Base-by-base conservation (phyloP, 2,888 invertebrate genomes). In the Erannis defoliaria region DNA sequence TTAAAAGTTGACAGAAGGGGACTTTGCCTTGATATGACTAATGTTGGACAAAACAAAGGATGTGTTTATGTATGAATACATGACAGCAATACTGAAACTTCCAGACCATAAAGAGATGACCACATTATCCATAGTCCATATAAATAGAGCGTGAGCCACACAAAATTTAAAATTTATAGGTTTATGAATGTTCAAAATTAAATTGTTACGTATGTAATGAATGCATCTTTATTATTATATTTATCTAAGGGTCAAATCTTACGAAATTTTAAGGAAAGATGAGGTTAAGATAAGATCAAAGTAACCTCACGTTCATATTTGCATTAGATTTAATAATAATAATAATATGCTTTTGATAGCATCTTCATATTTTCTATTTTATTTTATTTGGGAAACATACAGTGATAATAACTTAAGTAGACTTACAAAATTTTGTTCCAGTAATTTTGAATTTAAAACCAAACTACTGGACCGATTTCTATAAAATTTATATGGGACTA, bases 1-100 rank as follows among this genome's bases (percentile, higher is more conserved):
- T 10, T 1, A 10, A 9, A 38, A 38, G 37, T 18, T 18, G 38
- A 38, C 38, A 10, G 38, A 18, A 18, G 42, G 6, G 42, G 21
- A 23, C 42, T 42, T 21, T 42, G 74, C 61, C 67, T 45, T 55
- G 16, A 38, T 46, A 69, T 78, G 77, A 78, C 62, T 75, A 77
- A 76, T 66, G 54, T 56, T 49, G 42, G 23, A 49, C 33, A 49
- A 55, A 68, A 77, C 76, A 76, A 74, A 72, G 42, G 42, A 42
- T n/a, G 1, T 42, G 21, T 42, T 5, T 21, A 42, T 0, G n/a
- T 14, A 35, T 14, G 5, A 14, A 18, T n/a, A 21, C 21, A 6
- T 21, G 19, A 42, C 42, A n/a, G 12, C 21, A 21, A 42, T 21
- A n/a, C 21, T 4, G 12, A 6, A n/a, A 19, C n/a, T 37, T 37